These are phyloP conservation scores for Protomyctophum bolini DNA, from an alignment of 2,113 vertebrate species.

Conservation along the genomic window DNA sequence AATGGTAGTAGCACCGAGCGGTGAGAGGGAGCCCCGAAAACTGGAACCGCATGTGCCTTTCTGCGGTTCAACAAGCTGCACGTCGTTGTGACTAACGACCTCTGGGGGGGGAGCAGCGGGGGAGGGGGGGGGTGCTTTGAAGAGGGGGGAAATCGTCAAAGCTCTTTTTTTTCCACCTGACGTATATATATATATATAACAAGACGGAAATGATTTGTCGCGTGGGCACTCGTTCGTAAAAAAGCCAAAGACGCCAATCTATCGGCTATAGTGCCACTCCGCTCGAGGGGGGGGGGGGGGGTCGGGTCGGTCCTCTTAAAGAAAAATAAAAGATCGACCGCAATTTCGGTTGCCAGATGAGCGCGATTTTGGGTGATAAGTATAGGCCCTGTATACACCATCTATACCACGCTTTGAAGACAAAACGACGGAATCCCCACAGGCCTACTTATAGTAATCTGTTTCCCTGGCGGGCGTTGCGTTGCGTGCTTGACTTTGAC, in stretches of 20 bases:
- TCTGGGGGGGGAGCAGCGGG: conserved; percentile 56
- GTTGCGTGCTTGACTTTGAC: conserved; percentile 45
- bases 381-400: conserved; percentile 1
- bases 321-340: not conserved
- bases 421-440: conserved; percentile 30
- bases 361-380: conserved; percentile 8
- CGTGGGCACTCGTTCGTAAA: conserved; percentile 45
- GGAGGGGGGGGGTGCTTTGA: conserved; percentile 3
- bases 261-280: conserved; percentile 51
- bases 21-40: conserved; percentile 62
- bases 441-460: conserved; percentile 26
- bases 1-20: conserved; percentile 68
- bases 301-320: not conserved
- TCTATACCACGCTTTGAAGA: conserved; percentile 43
- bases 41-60: conserved; percentile 72
- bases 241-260: conserved; percentile 41
- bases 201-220: conserved; percentile 60
- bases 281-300: not conserved
- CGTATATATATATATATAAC: conserved; percentile 27
- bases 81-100: conserved; percentile 71
- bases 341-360: not conserved
- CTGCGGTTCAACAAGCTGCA: conserved; percentile 56
- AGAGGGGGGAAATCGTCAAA: conserved; percentile 15
- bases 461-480: conserved; percentile 29
- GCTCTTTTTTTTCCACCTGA: conserved; percentile 55